Conservation (phyloP, 2,113 vertebrate species). For the Neolamprologus brichardi region DNA sequence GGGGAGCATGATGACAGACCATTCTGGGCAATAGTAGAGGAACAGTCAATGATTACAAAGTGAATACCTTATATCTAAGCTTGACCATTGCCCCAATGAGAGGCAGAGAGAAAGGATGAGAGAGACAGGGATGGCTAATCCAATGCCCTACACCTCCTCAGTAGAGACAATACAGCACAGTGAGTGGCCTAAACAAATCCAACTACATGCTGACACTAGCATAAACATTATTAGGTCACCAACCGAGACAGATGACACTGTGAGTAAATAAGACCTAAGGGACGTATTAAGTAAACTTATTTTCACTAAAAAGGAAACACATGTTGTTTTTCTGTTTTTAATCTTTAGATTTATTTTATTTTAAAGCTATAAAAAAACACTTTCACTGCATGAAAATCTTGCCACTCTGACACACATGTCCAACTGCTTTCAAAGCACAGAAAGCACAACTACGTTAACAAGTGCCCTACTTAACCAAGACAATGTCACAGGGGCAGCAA, state of each 20-base stretch:
- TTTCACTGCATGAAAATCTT: neutral
- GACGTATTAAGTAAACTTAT: neutral
- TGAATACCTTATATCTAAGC: neutral
- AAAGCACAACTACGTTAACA: neutral
- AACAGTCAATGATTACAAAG: neutral
- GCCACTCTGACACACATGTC: neutral
- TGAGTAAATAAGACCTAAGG: neutral
- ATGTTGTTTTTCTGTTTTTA: neutral
- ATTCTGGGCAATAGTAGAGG: neutral
- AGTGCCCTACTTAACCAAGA: neutral
- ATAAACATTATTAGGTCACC: slow-evolving; percentile 32
- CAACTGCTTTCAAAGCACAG: neutral
- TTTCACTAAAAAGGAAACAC: neutral
- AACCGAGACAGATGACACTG: slow-evolving; percentile 5
- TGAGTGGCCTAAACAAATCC: slow-evolving; percentile 61
- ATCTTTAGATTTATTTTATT: neutral
- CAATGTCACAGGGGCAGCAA: neutral
- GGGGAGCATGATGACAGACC: neutral
- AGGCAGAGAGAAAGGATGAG: neutral
- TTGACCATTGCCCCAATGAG: neutral
- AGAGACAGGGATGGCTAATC: slow-evolving; percentile 40
- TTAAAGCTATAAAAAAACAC: neutral
- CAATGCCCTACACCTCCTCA: slow-evolving; percentile 37
- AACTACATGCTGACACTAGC: slow-evolving; percentile 54
- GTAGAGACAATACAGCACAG: slow-evolving; percentile 11